A percentile compares a stretch with the other conserved stretches of the same genome.
Evolutionary conservation across 2,113 vertebrate genomes (phyloP).

Genomic region (Entelurus aequoreus): DNA sequence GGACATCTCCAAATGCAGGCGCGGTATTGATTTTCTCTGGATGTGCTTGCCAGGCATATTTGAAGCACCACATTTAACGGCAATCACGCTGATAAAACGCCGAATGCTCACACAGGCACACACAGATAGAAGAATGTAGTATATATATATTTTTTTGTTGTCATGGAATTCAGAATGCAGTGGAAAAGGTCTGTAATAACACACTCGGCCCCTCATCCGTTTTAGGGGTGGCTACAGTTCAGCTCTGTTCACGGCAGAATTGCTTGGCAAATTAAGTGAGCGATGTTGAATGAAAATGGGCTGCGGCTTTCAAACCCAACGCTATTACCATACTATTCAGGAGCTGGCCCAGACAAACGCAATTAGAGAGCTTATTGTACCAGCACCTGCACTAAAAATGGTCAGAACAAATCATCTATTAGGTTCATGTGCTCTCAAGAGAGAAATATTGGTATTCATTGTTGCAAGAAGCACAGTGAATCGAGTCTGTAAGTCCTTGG

Average conservation of each 20-base stretch:
- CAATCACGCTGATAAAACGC: constrained; percentile 37
- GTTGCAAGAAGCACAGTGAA: constrained; percentile 14
- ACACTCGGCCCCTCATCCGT: constrained; percentile 33
- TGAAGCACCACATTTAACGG: constrained; percentile 22
- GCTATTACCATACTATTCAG: constrained; percentile 34
- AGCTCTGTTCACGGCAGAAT: constrained; percentile 30
- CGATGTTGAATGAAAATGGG: constrained; percentile 40
- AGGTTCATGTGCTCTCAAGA: constrained; percentile 26
- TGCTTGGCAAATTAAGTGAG: constrained; percentile 43
- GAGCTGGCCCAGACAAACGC: constrained; percentile 22
- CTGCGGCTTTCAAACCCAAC: constrained; percentile 34
- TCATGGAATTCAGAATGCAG: constrained; percentile 40
- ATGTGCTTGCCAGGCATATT: constrained; percentile 28
- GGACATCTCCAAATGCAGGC: constrained; percentile 35
- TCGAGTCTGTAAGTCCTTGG: constrained; percentile 33
- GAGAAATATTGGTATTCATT: constrained; percentile 22
- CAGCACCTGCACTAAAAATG: constrained; percentile 18
- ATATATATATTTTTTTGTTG: constrained; percentile 11
- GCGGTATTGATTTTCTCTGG: constrained; percentile 50
- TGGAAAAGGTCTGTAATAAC: constrained; percentile 43
- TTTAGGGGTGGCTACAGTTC: constrained; percentile 34
- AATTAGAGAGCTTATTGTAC: constrained; percentile 35
- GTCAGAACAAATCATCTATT: constrained; percentile 22
- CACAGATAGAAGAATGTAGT: constrained; percentile 35
- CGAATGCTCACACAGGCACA: constrained; percentile 18